Conservation (phyloP, 2,888 invertebrate genomes). For the Allacma fusca region DNA sequence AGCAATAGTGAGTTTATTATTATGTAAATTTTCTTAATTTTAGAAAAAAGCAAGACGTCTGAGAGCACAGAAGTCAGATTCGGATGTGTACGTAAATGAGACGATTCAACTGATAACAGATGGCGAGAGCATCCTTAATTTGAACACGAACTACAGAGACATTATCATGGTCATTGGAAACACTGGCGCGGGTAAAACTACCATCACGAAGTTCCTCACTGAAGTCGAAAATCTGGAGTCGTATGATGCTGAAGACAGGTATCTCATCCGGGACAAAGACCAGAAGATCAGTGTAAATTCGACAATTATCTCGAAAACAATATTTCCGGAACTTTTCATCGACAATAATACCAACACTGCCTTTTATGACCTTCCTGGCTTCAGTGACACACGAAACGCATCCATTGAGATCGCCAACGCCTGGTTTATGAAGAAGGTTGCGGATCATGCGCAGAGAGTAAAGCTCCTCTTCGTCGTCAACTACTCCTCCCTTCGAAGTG, state of each 20-base stretch:
- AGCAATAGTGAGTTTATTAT: too few species aligned
- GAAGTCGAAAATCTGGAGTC: neutral
- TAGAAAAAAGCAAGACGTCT: too few species aligned
- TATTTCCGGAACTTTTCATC: neutral
- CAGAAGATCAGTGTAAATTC: neutral
- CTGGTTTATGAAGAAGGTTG: neutral
- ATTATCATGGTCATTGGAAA: conserved; percentile 6
- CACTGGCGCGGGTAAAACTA: conserved; percentile 14
- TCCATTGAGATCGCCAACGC: conserved; percentile 3
- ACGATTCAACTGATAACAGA: too few species aligned
- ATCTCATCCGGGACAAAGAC: conserved; percentile 5
- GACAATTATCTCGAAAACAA: neutral
- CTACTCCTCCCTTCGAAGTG: neutral
- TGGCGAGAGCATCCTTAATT: too few species aligned
- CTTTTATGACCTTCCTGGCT: conserved; percentile 23
- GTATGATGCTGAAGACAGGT: neutral
- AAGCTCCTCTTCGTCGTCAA: conserved; percentile 27
- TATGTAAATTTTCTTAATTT: too few species aligned
- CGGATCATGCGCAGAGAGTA: neutral
- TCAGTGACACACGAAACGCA: conserved; percentile 4
- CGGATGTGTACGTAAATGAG: too few species aligned
- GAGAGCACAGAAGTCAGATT: too few species aligned
- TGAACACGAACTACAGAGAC: neutral
- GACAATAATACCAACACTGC: neutral
- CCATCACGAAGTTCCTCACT: conserved; percentile 5